These are phyloP conservation scores for Platyscapa corneri DNA, from an alignment of 1,140 invertebrate species.

Conservation along the genomic window DNA sequence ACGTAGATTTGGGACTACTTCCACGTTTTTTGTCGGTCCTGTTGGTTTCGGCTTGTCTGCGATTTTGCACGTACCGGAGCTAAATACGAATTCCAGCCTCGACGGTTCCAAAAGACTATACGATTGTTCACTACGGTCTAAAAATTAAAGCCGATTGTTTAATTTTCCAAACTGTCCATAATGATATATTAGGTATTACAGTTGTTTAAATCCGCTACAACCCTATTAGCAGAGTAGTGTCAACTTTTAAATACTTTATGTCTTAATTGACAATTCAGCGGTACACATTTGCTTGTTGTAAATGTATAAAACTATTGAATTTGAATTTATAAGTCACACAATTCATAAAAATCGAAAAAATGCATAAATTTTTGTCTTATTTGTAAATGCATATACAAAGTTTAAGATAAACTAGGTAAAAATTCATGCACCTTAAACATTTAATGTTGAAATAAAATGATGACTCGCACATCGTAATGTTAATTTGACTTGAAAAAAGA, in stretches of 20 bases:
- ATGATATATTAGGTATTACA: background rate
- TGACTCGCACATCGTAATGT: background rate
- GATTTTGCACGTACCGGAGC: background rate
- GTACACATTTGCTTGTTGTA: too few relatives aligned
- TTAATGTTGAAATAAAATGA: background rate
- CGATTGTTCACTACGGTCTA: background rate
- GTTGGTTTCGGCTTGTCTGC: background rate
- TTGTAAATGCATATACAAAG: background rate
- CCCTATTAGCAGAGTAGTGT: too few relatives aligned
- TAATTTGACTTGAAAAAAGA: background rate
- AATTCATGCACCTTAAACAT: background rate
- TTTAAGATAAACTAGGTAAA: background rate
- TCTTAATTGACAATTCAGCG: too few relatives aligned
- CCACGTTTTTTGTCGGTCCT: background rate
- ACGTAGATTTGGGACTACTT: background rate
- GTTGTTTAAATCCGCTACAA: background rate
- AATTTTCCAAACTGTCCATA: too few relatives aligned
- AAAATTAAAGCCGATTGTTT: background rate
- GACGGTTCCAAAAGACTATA: background rate
- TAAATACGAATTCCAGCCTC: background rate
- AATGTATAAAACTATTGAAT: too few relatives aligned
- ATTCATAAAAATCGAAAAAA: too few relatives aligned
- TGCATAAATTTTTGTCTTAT: background rate
- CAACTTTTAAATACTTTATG: too few relatives aligned
- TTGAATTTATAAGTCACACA: too few relatives aligned